Percentiles rank a stretch among this genome's conserved stretches.
phyloP scores from a whole-genome alignment of 2,113 vertebrate genomes.

The Larimichthys polyactis region DNA sequence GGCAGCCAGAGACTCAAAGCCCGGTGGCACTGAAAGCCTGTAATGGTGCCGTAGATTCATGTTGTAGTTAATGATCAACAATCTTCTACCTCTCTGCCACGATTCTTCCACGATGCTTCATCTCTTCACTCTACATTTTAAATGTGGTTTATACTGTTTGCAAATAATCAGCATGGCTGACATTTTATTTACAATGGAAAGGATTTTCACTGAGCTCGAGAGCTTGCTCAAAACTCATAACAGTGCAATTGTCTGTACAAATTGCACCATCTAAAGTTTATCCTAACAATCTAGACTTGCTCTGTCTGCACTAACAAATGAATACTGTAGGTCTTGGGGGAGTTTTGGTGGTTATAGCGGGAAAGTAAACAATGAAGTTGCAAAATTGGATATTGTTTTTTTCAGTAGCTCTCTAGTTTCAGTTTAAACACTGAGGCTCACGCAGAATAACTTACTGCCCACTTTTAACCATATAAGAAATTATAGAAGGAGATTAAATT shows the following conservation, averaged over 20 bases:
- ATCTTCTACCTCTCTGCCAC: not conserved
- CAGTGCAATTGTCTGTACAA: not conserved
- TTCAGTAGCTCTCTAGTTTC: not conserved
- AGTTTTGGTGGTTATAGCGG: not conserved
- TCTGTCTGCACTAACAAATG: not conserved
- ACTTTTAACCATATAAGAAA: not conserved
- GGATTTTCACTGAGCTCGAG: not conserved
- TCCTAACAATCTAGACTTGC: not conserved
- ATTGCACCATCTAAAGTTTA: not conserved
- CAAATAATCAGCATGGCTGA: not conserved
- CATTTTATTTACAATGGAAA: not conserved
- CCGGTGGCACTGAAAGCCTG: not conserved
- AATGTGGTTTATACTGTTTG: not conserved
- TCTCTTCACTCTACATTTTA: not conserved
- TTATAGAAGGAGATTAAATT: not conserved
- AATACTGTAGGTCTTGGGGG: not conserved
- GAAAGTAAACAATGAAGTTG: conserved; percentile 10
- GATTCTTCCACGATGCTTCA: not conserved
- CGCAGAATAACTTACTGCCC: not conserved
- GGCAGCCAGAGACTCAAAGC: not conserved
- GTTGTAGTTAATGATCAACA: conserved; percentile 29
- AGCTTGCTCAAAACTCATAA: not conserved
- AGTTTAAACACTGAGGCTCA: conserved; percentile 1
- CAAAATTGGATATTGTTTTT: not conserved
- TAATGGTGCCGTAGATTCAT: not conserved